Base-by-base conservation (phyloP, 2,113 vertebrate species). In the Tachysurus vachellii region DNA sequence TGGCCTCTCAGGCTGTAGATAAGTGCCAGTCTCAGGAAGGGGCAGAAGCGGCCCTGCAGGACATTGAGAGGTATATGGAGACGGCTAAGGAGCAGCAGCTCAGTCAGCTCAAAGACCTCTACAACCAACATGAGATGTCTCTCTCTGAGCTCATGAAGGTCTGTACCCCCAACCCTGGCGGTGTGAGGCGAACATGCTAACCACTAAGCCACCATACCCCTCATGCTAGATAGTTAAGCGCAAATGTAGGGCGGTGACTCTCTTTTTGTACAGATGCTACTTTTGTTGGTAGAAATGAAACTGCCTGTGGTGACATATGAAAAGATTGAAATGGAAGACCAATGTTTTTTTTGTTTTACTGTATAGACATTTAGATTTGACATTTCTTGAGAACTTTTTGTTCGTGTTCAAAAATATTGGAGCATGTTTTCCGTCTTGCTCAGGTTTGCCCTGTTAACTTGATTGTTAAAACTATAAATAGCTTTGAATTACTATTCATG, bases 11-110 rank as follows among this genome's bases (percentile, higher is more conserved):
- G 94, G 96, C 97, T 86, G 96, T 99, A 88, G 98, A 99, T 91
- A 98, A 97, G 89, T 99, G 97, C 92, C 98, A 99, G 91, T 97
- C 98, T 59, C 97, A 97, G 94, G 98, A 99, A 85, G 98, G 97
- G 61, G 96, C 98, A 17, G 98, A 99, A 91, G 94, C 95, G 16
- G 97, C 97, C 0, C 94, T 98, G 23, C 92, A 91, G 14, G 98
- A 99, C 93, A 97, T 99, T 0, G 95, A 98, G 88, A 91, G 85
- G 21, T 99, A 97, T 90, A 93, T 97, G 92, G 93, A 94, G 86
- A 96, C 96, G 0, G 96, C 95, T 9, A 94, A 95, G 73, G 95
- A 97, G 57, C 94, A 96, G 90, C 96, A 96, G 57, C 92, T 98
- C 62, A 94, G 93, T 47, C 96, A 95, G 87, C 94, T 96, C 0